Base-by-base conservation (phyloP, 2,113 vertebrate species). In the Corvus cornix region DNA sequence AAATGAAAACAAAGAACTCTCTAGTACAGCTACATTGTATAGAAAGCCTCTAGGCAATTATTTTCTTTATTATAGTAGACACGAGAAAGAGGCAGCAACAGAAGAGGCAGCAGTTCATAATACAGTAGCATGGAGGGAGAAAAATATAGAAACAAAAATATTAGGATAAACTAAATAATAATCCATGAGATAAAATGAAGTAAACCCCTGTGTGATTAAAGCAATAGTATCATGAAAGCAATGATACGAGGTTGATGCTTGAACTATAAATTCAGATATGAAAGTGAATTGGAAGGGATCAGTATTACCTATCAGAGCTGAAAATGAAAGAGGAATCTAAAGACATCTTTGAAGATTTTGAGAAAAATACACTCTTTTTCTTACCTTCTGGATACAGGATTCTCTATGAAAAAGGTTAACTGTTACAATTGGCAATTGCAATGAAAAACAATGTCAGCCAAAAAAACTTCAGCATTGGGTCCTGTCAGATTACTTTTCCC, bases 121-220 rank as follows among this genome's bases (percentile, higher is more conserved):
- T 27, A 55, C 11, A 59, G n/a, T 31, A 28, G 5, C 1, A 2
- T 1, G 1, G 3, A 60, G 10, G 14, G 13, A 58, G 10, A 55
- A 88, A 76, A 95, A 53, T 8, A 41, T 10, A 74, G 4, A 43
- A 77, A 23, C 20, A 82, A 79, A 79, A 92, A 43, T 52, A 51
- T 28, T 48, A 56, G 21, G 52, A 43, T 28, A 78, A 75, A 78
- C 13, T 31, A 89, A 75, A 52, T 63, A 87, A 74, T 30, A 67
- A 75, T 68, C 15, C 7, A 48, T 37, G 6, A 48, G 11, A 9
- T 79, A 79, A 75, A 87, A 63, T 28, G 70, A 43, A 68, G 11
- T 39, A n/a, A 90, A 6, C 0, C 5, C 18, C 10, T 39, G 3
- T 67, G 28, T 72, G 39, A 82, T 44, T 63, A 72, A 77, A 82